These are phyloP conservation scores for Platycheirus rosarum DNA, from an alignment of 2,888 invertebrate species.

Conservation along the genomic window DNA sequence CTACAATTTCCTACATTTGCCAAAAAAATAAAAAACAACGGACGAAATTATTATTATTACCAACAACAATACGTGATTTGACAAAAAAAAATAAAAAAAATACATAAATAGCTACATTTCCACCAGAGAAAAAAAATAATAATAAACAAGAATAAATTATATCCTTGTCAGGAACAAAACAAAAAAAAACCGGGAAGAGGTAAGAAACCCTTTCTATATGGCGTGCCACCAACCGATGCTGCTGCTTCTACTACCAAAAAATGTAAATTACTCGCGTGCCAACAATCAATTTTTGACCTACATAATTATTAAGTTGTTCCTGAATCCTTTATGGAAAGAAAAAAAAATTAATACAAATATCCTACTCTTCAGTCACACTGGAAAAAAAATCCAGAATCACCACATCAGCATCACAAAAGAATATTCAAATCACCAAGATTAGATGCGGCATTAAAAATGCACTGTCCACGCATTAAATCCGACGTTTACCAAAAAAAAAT, in stretches of 20 bases:
- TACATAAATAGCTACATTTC: slow-evolving; percentile 26
- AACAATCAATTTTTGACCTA: slow-evolving; percentile 82
- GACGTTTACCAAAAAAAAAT: slow-evolving; percentile 7
- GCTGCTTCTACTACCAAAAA: slow-evolving; percentile 36
- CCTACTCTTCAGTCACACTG: slow-evolving; percentile 32
- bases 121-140: slow-evolving; percentile 27
- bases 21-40: slow-evolving; percentile 34
- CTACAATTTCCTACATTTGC: slow-evolving; percentile 29
- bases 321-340: slow-evolving; percentile 70
- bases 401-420: slow-evolving; percentile 29
- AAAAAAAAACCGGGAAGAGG: slow-evolving; percentile 28
- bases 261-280: slow-evolving; percentile 78
- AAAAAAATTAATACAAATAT: slow-evolving; percentile 22
- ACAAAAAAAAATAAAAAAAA: slow-evolving; percentile 47
- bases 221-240: slow-evolving; percentile 43
- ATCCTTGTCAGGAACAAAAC: slow-evolving; percentile 47
- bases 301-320: slow-evolving; percentile 78
- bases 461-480: slow-evolving; percentile 63
- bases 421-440: slow-evolving; percentile 40
- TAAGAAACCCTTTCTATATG: slow-evolving; percentile 46
- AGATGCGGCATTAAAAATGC: slow-evolving; percentile 57
- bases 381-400: slow-evolving; percentile 17
- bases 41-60: slow-evolving; percentile 51
- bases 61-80: slow-evolving; percentile 72
- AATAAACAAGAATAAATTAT: slow-evolving; percentile 70